phyloP scores from a whole-genome alignment of 2,888 invertebrate species.

The Chrysodeixis includens region DNA sequence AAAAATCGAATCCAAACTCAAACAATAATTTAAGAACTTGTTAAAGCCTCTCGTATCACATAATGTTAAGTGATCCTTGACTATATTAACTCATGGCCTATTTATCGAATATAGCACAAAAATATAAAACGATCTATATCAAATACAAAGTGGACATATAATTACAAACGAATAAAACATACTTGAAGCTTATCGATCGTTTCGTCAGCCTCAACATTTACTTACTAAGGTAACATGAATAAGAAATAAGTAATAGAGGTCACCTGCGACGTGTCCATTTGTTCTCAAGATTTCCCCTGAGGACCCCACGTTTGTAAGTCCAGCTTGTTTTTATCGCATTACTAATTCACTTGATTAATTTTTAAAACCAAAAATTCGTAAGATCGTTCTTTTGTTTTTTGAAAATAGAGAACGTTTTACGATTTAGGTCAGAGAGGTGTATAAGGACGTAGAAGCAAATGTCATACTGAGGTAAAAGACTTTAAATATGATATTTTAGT shows the following conservation, averaged over 20 bases:
- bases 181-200: constrained; percentile 26
- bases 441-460: too few relatives aligned
- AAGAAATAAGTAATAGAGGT: constrained; percentile 21
- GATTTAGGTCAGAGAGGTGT: too few relatives aligned
- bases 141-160: neutral
- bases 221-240: constrained; percentile 23
- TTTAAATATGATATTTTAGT: too few relatives aligned
- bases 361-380: neutral
- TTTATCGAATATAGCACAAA: too few relatives aligned
- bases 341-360: neutral
- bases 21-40: too few relatives aligned
- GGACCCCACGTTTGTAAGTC: constrained; percentile 2
- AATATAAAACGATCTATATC: neutral
- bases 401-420: neutral
- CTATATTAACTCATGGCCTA: too few relatives aligned
- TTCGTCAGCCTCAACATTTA: constrained; percentile 15
- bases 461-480: too few relatives aligned
- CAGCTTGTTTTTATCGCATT: constrained; percentile 6
- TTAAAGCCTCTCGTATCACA: too few relatives aligned
- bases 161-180: constrained; percentile 6
- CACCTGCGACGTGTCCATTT: constrained; percentile 25
- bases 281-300: constrained; percentile 42
- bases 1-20: too few relatives aligned
- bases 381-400: neutral
- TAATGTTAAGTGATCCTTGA: too few relatives aligned